Evolutionary conservation across 30 jellyfish, hydroid and myxozoan genomes (phyloP).

Genomic region (Aurelia aurita): DNA sequence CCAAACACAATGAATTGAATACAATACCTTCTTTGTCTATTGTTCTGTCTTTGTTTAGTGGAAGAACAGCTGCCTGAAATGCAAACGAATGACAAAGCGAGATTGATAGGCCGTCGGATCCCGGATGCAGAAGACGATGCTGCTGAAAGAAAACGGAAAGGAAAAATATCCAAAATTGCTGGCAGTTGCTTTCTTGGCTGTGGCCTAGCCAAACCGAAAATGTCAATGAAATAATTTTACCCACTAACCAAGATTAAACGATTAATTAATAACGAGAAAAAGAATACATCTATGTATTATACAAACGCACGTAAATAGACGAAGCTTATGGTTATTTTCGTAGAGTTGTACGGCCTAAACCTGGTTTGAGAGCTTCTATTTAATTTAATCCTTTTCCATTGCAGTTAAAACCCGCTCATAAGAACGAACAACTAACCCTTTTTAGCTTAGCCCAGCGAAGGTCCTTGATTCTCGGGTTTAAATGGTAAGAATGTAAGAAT

Average conservation of each 20-base stretch:
- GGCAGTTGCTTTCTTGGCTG: slow-evolving; percentile 83
- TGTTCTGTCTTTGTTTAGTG: slow-evolving; percentile 86
- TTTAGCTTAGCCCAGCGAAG: too few relatives aligned
- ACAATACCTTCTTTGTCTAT: slow-evolving; percentile 68
- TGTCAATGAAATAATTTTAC: slow-evolving; percentile 22
- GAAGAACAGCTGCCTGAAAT: slow-evolving; percentile 62
- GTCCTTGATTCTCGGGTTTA: too few relatives aligned
- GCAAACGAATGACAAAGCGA: slow-evolving; percentile 67
- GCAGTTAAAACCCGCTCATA: too few relatives aligned
- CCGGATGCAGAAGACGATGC: slow-evolving; percentile 56
- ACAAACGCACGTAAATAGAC: too few relatives aligned
- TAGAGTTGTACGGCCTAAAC: too few relatives aligned
- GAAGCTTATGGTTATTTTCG: too few relatives aligned
- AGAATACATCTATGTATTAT: too few relatives aligned
- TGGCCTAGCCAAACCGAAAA: slow-evolving; percentile 68
- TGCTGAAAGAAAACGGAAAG: slow-evolving; percentile 65
- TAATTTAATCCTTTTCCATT: too few relatives aligned
- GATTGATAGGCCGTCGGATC: slow-evolving; percentile 53
- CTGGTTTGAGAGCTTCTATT: too few relatives aligned
- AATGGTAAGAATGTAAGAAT: too few relatives aligned
- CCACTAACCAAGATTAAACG: background rate
- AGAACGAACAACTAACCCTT: too few relatives aligned
- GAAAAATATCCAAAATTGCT: slow-evolving; percentile 78
- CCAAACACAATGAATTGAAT: background rate
- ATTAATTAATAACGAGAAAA: too few relatives aligned